Evolutionary conservation across 2,888 invertebrate species (phyloP).

Genomic region (Schizotus pectinicornis): DNA sequence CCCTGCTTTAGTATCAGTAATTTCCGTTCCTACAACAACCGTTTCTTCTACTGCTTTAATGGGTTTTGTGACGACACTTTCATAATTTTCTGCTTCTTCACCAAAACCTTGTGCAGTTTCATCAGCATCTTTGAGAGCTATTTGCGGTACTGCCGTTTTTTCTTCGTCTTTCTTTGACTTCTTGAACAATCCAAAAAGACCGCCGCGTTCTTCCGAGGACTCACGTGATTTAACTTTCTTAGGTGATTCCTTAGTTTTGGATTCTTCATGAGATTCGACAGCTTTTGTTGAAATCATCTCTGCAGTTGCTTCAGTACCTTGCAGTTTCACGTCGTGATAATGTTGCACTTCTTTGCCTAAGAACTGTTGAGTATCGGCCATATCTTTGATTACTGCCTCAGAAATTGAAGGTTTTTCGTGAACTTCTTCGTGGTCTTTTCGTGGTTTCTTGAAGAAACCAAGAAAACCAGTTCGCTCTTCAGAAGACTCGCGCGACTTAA

Average conservation of each 20-base stretch:
- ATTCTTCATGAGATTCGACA: no score
- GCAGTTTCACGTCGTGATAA: conserved; percentile 32
- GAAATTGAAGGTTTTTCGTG: neutral
- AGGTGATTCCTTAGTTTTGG: conserved; percentile 15
- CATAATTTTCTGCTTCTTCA: neutral
- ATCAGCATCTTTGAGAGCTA: conserved; percentile 19
- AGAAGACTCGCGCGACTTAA: conserved; percentile 10
- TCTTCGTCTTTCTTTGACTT: conserved; percentile 30
- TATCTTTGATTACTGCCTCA: conserved; percentile 9
- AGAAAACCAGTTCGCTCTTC: conserved; percentile 31
- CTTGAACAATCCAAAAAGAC: conserved; percentile 34
- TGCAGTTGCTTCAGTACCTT: conserved; percentile 4
- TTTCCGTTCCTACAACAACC: neutral
- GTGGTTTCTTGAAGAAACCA: conserved; percentile 33
- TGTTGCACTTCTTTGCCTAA: conserved; percentile 33
- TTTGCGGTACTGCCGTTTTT: conserved; percentile 24
- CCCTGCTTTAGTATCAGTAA: conserved; percentile 4
- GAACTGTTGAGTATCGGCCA: conserved; percentile 31
- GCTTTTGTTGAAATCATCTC: no score
- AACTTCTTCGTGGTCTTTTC: conserved; percentile 23
- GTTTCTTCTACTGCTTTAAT: neutral
- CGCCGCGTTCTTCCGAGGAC: conserved; percentile 21
- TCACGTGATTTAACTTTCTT: conserved; percentile 16
- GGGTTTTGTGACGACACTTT: neutral
- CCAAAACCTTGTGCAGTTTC: neutral